Percentiles rank a stretch among this genome's conserved stretches.
phyloP scores from a whole-genome alignment of 2,888 invertebrate species.

The Pedicia rivosa region DNA sequence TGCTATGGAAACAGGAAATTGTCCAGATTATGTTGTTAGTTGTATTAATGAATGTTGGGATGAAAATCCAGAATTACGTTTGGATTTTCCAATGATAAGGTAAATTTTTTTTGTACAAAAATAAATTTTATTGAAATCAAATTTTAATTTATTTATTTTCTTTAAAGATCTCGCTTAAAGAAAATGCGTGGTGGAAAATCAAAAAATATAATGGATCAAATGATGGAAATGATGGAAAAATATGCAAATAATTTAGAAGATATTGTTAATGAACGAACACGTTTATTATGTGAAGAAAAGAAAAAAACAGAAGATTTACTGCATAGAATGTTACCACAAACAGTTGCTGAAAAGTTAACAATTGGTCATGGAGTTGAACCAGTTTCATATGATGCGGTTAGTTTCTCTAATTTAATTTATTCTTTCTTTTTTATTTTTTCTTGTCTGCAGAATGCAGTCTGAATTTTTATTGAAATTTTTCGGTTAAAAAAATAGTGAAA shows the following conservation, averaged over 20 bases:
- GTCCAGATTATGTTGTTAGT: slow-evolving; percentile 64
- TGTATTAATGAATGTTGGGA: slow-evolving; percentile 84
- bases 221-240: slow-evolving; percentile 97
- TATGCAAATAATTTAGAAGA: slow-evolving; percentile 91
- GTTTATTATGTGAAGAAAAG: slow-evolving; percentile 79
- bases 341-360: slow-evolving; percentile 76
- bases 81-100: slow-evolving; percentile 71
- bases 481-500: too few species aligned
- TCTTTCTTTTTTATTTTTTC: not conserved
- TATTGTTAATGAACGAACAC: slow-evolving; percentile 81
- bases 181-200: slow-evolving; percentile 76
- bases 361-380: slow-evolving; percentile 82
- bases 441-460: too few species aligned
- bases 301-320: slow-evolving; percentile 85
- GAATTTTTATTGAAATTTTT: too few species aligned
- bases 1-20: slow-evolving; percentile 52
- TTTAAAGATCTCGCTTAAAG: slow-evolving; percentile 47
- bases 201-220: slow-evolving; percentile 89
- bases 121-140: slow-evolving; percentile 2
- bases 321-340: slow-evolving; percentile 89
- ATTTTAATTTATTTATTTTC: slow-evolving; percentile 14
- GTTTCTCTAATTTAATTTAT: not conserved
- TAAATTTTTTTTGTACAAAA: slow-evolving; percentile 10
- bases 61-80: slow-evolving; percentile 66
- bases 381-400: slow-evolving; percentile 78